Evolutionary conservation across 2,797 vertebrate genomes (phyloP), one percentile per base, ranked within the genome.

Genomic region (Pampus argenteus): DNA sequence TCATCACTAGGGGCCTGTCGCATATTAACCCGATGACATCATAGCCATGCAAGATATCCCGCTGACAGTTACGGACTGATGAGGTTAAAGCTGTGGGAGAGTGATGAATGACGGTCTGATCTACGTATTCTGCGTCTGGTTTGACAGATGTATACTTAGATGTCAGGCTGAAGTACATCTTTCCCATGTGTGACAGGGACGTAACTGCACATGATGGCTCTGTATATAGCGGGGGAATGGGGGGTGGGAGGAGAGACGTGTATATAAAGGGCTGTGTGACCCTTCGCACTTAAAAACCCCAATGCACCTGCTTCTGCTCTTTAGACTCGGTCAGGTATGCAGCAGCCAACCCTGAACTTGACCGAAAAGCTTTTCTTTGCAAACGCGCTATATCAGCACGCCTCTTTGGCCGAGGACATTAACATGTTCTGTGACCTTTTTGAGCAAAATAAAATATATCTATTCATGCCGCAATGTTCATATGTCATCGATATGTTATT

Each of bases 401-500:
- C 69, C 70, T 23, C 60, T 74, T 80, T 61, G 65, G 68, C 83
- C 7, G 14, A 75, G 70, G 72, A 90, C 78, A 54, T 60, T 15
- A 66, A 74, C 55, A 2, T 72, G 75, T 77, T 88, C 79, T 84
- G 64, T 85, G 76, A 86, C 82, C 71, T 74, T 74, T 83, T 76
- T 86, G 82, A 91, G 88, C 86, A 88, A 81, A 91, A 92, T 90
- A 86, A 89, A 90, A 86, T 71, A 75, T 86, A 90, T 85, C 65
- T 89, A 76, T 81, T 83, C 78, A 76, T 78, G 79, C 78, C 45
- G 78, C 47, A 20, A 70, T 86, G 74, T 79, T 76, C 68, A 79
- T 78, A 75, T 81, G 78, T 75, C 73, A 84, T 85, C 76, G 62
- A 56, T 66, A 73, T 66, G 18, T 71, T 71, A 69, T 42, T 83